phyloP scores from a whole-genome alignment of 2,888 invertebrate species.

The Mesorhabditis sp. region DNA sequence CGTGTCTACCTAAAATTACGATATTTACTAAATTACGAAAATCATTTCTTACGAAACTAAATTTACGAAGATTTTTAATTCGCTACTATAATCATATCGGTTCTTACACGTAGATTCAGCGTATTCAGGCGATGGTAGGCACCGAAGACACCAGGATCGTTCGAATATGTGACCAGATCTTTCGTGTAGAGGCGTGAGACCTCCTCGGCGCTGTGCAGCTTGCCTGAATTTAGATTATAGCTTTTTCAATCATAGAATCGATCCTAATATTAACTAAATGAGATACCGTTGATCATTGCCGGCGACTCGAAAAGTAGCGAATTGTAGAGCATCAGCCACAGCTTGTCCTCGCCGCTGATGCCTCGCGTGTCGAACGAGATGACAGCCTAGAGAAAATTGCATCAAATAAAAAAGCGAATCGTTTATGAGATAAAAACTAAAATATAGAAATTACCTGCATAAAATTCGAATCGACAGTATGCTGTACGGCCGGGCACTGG shows the following conservation, averaged over 20 bases:
- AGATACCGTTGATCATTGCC: slow-evolving; percentile 51
- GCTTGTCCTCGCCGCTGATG: neutral
- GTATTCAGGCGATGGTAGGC: slow-evolving; percentile 38
- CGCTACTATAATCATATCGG: neutral
- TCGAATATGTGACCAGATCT: slow-evolving; percentile 36
- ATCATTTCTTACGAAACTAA: neutral
- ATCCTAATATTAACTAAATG: slow-evolving; percentile 1
- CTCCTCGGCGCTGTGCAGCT: slow-evolving; percentile 62
- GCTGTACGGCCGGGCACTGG: no score
- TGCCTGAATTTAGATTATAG: neutral
- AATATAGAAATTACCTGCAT: neutral
- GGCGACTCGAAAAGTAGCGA: slow-evolving; percentile 77
- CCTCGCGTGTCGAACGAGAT: slow-evolving; percentile 38
- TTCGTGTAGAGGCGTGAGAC: slow-evolving; percentile 72
- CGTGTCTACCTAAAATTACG: slow-evolving; percentile 8
- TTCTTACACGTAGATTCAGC: slow-evolving; percentile 39
- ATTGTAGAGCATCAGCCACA: slow-evolving; percentile 70
- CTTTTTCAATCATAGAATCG: neutral
- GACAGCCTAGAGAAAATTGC: slow-evolving; percentile 56
- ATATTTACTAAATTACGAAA: neutral
- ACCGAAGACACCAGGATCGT: slow-evolving; percentile 41
- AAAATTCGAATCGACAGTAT: no score
- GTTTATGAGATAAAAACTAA: no score
- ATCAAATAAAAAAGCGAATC: no score
- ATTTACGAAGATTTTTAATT: neutral